These are phyloP conservation scores for Cylloceria caligata DNA, from an alignment of 2,888 invertebrate species.

Conservation along the genomic window DNA sequence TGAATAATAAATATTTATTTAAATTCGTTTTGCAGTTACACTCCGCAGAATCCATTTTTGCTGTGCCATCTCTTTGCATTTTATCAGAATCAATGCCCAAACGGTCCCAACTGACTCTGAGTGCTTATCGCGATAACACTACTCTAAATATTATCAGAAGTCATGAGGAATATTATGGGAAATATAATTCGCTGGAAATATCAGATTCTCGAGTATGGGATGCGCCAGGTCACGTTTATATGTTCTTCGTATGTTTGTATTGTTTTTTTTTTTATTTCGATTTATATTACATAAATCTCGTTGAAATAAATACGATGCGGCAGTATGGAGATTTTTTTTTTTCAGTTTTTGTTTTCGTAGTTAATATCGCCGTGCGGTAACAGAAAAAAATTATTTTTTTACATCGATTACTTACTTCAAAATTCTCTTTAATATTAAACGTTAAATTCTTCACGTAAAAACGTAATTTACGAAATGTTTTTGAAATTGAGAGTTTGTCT, in stretches of 20 bases:
- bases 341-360: no score
- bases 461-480: no score
- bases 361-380: no score
- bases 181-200: slow-evolving; percentile 40
- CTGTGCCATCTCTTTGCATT: slow-evolving; percentile 28
- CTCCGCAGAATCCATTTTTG: slow-evolving; percentile 11
- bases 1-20: slow-evolving; percentile 67
- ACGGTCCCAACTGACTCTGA: not conserved
- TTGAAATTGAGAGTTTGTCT: no score
- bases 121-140: slow-evolving; percentile 33
- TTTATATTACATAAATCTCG: not conserved
- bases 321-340: no score
- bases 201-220: not conserved
- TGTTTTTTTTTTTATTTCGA: not conserved
- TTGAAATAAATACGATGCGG: not conserved
- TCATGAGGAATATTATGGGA: slow-evolving; percentile 18
- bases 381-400: not conserved
- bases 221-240: not conserved
- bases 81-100: slow-evolving; percentile 40
- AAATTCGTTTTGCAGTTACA: slow-evolving; percentile 52
- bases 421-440: no score
- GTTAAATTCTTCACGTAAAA: no score
- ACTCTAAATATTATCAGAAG: slow-evolving; percentile 27
- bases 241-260: not conserved
- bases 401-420: no score